Conservation (phyloP, 2,113 vertebrate genomes). For the Pogona vitticeps region DNA sequence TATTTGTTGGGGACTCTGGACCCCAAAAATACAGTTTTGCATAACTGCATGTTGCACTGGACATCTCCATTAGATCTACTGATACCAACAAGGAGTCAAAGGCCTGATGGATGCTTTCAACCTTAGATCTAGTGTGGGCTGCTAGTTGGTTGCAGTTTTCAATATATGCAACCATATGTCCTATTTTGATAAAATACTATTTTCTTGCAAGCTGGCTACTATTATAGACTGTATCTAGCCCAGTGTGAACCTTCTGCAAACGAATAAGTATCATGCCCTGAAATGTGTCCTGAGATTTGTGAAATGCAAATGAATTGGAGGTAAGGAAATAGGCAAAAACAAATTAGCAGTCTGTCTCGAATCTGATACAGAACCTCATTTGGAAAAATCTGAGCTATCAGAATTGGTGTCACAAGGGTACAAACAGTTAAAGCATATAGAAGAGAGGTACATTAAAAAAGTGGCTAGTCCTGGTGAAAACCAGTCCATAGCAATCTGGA, state of each 20-base stretch:
- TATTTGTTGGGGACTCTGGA: no score
- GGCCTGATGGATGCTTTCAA: no score
- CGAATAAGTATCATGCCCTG: not conserved
- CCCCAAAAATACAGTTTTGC: no score
- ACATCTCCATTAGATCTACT: no score
- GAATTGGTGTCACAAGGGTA: not conserved
- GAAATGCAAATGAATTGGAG: slow-evolving; percentile 3
- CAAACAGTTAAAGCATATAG: not conserved
- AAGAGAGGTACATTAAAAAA: not conserved
- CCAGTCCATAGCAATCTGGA: not conserved
- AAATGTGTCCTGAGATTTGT: not conserved
- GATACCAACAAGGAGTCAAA: no score
- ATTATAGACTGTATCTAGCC: not conserved
- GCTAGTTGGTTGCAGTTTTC: no score
- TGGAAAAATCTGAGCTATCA: not conserved
- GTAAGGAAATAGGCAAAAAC: not conserved
- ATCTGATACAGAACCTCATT: not conserved
- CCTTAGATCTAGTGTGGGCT: no score
- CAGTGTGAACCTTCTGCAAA: not conserved
- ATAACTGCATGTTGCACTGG: no score
- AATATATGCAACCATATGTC: no score
- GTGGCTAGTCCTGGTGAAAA: not conserved
- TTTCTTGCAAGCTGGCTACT: not conserved
- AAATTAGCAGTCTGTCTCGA: not conserved
- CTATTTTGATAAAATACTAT: no score